phyloP scores from a whole-genome alignment of 2,797 vertebrate genomes.

The Denticeps clupeoides region DNA sequence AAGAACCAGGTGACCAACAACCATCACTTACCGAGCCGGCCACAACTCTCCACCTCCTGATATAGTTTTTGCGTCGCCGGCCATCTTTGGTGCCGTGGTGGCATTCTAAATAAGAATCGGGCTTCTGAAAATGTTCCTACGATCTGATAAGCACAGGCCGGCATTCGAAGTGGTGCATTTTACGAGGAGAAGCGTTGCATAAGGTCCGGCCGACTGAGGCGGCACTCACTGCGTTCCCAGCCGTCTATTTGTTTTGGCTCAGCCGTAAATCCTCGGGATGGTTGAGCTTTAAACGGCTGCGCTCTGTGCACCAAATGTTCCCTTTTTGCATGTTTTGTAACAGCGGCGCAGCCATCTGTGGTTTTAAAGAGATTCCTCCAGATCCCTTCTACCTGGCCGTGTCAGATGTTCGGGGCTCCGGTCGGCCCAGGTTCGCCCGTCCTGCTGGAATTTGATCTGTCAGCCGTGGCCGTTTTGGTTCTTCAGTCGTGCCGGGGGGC shows the following conservation, averaged over 20 bases:
- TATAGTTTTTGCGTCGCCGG: too few species aligned
- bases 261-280: slow-evolving; percentile 20
- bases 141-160: slow-evolving; percentile 14
- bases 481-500: slow-evolving; percentile 19
- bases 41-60: too few species aligned
- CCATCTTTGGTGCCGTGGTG: too few species aligned
- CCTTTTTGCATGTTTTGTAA: slow-evolving; percentile 32
- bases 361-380: slow-evolving; percentile 9
- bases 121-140: background rate
- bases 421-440: slow-evolving; percentile 12
- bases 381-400: slow-evolving; percentile 8
- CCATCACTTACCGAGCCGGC: too few species aligned
- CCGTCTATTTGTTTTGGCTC: slow-evolving; percentile 29
- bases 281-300: slow-evolving; percentile 24
- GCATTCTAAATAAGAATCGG: too few species aligned
- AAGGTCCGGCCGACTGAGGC: slow-evolving; percentile 29
- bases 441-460: slow-evolving; percentile 20
- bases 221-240: slow-evolving; percentile 16
- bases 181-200: slow-evolving; percentile 30
- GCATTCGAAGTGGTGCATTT: slow-evolving; percentile 27
- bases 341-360: slow-evolving; percentile 4
- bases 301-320: slow-evolving; percentile 25
- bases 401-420: slow-evolving; percentile 18
- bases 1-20: too few species aligned
- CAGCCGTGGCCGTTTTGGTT: slow-evolving; percentile 22